phyloP scores from a whole-genome alignment of 1,140 invertebrate species.

The Aethina tumida region DNA sequence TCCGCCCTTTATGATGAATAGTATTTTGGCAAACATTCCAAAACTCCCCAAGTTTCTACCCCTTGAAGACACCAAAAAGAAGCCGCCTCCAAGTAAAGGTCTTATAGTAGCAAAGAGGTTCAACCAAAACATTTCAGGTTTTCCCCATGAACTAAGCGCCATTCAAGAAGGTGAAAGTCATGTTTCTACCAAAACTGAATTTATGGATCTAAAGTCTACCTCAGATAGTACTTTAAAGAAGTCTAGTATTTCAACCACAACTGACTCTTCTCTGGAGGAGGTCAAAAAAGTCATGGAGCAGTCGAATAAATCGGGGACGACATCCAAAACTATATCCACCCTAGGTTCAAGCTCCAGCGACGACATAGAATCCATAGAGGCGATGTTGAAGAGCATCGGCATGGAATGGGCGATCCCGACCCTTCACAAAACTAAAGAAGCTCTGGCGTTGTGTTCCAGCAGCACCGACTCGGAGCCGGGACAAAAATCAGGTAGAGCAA shows the following conservation, averaged over 20 bases:
- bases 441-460: constrained; percentile 50
- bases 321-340: constrained; percentile 6
- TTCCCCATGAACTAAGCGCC: constrained; percentile 53
- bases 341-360: constrained; percentile 28
- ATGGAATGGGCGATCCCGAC: constrained; percentile 56
- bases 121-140: constrained; percentile 34
- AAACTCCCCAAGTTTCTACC: constrained; percentile 27
- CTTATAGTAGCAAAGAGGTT: constrained; percentile 20
- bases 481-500: constrained; percentile 7
- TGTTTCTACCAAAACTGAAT: constrained; percentile 15
- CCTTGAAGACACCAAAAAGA: constrained; percentile 13
- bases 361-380: constrained; percentile 45
- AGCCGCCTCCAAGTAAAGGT: constrained; percentile 28
- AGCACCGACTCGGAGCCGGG: constrained; percentile 43
- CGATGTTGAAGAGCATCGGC: constrained; percentile 46
- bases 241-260: constrained; percentile 7
- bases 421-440: constrained; percentile 54
- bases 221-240: not conserved
- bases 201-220: too few species aligned
- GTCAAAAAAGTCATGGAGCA: not conserved
- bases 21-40: constrained; percentile 26
- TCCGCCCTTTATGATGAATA: constrained; percentile 15
- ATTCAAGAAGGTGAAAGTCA: constrained; percentile 45
- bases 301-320: not conserved
- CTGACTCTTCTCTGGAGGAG: not conserved